Base-by-base conservation (phyloP, 2,888 invertebrate genomes). In the Nomada ruficornis region DNA sequence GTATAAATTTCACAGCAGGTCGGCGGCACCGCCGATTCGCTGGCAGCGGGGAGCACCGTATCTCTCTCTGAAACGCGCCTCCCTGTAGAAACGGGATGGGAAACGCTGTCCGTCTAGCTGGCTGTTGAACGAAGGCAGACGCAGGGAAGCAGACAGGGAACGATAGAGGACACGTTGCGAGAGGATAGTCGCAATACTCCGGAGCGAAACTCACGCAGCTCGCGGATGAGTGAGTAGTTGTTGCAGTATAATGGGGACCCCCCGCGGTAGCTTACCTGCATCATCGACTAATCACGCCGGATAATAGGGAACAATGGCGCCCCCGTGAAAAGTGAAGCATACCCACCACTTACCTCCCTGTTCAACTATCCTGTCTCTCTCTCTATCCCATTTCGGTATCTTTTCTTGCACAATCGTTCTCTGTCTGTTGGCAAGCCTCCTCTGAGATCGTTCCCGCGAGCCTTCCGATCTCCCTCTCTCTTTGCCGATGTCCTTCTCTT, bases 211-310 rank as follows among this genome's bases (percentile, higher is more conserved):
- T 87, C 83, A 86, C 83, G 70, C 85, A 80, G 83, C 86, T 88
- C 87, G 88, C 86, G 89, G 84, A 80, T 89, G 87, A 89, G 79
- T 77, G 90, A 87, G 88, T 85, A 83, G 85, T 83, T 85, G 67
- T 80, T 73, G 83, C 78, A 75, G 87, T 86, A 89, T 92, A 93
- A 93, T 92, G 89, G 91, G 36, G 93, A 92, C 93, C 94, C 93
- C 94, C 93, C 91, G 93, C 91, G 91, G 93, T 86, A 92, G 93
- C 92, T 94, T 94, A 93, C 93, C 93, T 93, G 93, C 93, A 93
- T 93, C 93, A 94, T 93, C 93, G 93, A 91, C 93, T 94, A 94
- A 94, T 94, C 93, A 93, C 92, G 91, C 92, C 92, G 93, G 92
- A 92, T 92, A 93, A 93, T 93, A 91, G 91, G 81, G 90, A 91